A percentile compares a stretch with the other conserved stretches of the same genome.
phyloP scores from a whole-genome alignment of 2,888 invertebrate species.

The Tetragonula carbonaria region DNA sequence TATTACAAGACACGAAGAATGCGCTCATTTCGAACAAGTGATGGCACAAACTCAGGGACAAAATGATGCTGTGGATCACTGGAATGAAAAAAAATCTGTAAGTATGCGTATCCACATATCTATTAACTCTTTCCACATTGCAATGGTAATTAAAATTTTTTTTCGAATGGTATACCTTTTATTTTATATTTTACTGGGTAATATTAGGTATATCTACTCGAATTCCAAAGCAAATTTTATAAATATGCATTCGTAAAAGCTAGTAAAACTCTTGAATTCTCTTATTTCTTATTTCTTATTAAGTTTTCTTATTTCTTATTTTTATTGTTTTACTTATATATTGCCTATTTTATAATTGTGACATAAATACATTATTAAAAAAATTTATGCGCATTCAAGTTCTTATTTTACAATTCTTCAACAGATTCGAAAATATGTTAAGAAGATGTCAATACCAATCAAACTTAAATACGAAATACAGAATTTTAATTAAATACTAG shows the following conservation, averaged over 20 bases:
- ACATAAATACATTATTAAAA: neutral
- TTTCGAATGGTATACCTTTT: slow-evolving; percentile 15
- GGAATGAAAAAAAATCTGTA: slow-evolving; percentile 89
- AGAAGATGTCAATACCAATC: neutral
- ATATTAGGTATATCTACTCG: slow-evolving; percentile 6
- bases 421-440: neutral
- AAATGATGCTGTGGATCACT: slow-evolving; percentile 85
- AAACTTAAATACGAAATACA: slow-evolving; percentile 35
- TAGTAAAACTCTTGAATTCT: slow-evolving; percentile 35
- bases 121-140: slow-evolving; percentile 4
- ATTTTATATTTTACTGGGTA: neutral
- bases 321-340: neutral
- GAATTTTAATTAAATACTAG: slow-evolving; percentile 70
- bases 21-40: slow-evolving; percentile 93
- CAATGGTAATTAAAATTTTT: slow-evolving; percentile 17
- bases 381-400: neutral
- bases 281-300: neutral
- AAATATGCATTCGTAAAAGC: slow-evolving; percentile 47
- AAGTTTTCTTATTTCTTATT: neutral
- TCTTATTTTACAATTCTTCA: no score
- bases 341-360: neutral
- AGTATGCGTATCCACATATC: slow-evolving; percentile 79
- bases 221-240: neutral
- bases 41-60: slow-evolving; percentile 87
- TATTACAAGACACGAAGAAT: slow-evolving; percentile 92